These are phyloP conservation scores for Rhamphomyia laevipes DNA, from an alignment of 2,888 invertebrate genomes.

Conservation along the genomic window DNA sequence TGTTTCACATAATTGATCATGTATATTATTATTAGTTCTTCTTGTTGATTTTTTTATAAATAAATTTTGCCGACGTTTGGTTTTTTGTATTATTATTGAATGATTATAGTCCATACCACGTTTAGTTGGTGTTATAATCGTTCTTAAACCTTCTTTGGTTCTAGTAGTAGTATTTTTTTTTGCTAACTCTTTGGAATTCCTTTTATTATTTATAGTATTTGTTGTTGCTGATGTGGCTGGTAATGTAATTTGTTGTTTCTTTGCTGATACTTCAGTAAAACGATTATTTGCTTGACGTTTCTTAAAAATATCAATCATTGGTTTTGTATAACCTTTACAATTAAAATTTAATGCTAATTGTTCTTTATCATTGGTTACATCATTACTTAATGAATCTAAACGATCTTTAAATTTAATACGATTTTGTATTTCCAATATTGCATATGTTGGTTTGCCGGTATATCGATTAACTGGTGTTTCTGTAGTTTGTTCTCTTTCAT, in stretches of 20 bases:
- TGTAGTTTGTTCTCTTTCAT: constrained; percentile 31
- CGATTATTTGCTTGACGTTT: constrained; percentile 12
- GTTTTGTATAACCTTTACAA: constrained; percentile 18
- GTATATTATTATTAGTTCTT: constrained; percentile 2
- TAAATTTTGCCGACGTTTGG: not conserved
- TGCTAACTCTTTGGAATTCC: not conserved
- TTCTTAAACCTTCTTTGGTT: constrained; percentile 13
- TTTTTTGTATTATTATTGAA: constrained; percentile 9
- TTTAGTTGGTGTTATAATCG: constrained; percentile 15
- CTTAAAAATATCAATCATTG: constrained; percentile 17
- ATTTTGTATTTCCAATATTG: constrained; percentile 32
- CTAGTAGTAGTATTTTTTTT: constrained; percentile 7
- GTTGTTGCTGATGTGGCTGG: constrained; percentile 10
- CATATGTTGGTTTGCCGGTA: constrained; percentile 34
- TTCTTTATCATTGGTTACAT: constrained; percentile 10
- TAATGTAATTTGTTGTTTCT: not conserved
- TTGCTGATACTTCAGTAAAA: not conserved
- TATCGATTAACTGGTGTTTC: constrained; percentile 24
- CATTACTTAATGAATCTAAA: constrained; percentile 19
- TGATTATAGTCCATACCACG: constrained; percentile 12
- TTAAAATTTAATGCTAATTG: constrained; percentile 5
- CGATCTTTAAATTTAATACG: constrained; percentile 29
- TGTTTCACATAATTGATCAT: not conserved
- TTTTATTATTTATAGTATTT: not conserved
- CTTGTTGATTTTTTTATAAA: constrained; percentile 4